Percentiles rank a stretch among this genome's conserved stretches.
Evolutionary conservation across 2,113 vertebrate genomes (phyloP).

Genomic region (Poeciliopsis prolifica): DNA sequence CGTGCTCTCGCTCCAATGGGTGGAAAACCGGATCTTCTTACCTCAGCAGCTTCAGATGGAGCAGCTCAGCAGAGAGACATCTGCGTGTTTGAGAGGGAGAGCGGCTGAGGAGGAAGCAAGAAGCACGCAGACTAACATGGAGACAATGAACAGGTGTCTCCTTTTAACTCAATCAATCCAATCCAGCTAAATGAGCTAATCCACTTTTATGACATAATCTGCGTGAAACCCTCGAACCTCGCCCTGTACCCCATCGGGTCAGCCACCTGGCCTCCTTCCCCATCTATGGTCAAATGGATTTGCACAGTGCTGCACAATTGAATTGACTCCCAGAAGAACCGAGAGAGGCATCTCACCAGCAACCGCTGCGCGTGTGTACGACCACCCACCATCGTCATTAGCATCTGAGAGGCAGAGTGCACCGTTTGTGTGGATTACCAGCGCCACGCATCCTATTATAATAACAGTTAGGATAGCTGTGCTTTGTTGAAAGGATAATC

Average conservation of each 20-base stretch:
- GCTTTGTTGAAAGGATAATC: constrained; percentile 76
- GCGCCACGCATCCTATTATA: constrained; percentile 64
- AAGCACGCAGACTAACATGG: constrained; percentile 24
- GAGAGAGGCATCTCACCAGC: constrained; percentile 33
- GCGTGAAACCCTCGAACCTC: background rate
- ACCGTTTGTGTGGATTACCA: constrained; percentile 67
- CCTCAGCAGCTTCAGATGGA: constrained; percentile 81
- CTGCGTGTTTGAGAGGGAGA: constrained; percentile 52
- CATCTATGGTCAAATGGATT: constrained; percentile 40
- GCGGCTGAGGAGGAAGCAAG: constrained; percentile 34
- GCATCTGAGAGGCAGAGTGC: constrained; percentile 61
- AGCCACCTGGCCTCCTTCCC: background rate
- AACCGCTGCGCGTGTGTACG: constrained; percentile 53
- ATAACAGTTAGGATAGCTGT: constrained; percentile 69
- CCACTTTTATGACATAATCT: constrained; percentile 46
- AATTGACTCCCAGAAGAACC: constrained; percentile 42
- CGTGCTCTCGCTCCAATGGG: constrained; percentile 75
- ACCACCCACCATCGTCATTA: constrained; percentile 75
- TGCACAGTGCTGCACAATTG: constrained; percentile 4
- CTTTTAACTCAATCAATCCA: constrained; percentile 56
- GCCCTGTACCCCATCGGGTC: background rate
- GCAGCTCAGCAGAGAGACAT: constrained; percentile 68
- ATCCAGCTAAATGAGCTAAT: constrained; percentile 56
- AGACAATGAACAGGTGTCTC: constrained; percentile 66
- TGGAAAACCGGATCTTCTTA: constrained; percentile 85